A percentile compares a stretch with the other conserved stretches of the same genome.
These are phyloP conservation scores for Felis chaus DNA, from an alignment of 2,113 vertebrate species.

Conservation along the genomic window DNA sequence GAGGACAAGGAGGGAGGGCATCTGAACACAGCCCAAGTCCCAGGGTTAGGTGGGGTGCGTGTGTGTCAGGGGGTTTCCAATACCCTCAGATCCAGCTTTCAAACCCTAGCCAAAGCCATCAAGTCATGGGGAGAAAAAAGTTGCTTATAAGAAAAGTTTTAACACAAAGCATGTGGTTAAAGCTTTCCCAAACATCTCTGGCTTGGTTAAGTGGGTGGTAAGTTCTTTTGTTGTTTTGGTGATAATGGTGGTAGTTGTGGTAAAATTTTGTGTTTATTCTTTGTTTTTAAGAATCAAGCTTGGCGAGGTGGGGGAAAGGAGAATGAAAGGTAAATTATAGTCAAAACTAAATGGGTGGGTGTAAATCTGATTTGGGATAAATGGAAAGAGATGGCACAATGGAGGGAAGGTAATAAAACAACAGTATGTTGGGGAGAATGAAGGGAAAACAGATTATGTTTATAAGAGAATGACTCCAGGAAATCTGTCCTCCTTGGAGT, in stretches of 20 bases:
- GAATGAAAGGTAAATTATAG: neutral
- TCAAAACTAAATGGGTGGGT: neutral
- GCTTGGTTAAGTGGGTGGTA: neutral
- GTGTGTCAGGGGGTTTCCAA: neutral
- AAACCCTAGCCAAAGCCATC: neutral
- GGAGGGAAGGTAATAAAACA: neutral
- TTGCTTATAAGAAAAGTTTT: neutral
- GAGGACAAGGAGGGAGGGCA: neutral
- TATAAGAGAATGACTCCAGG: neutral
- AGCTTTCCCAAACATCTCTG: neutral
- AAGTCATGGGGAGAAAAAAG: neutral
- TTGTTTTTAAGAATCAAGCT: slow-evolving; percentile 1
- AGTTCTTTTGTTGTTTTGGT: neutral
- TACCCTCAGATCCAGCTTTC: neutral
- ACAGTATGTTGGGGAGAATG: neutral
- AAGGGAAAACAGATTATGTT: neutral
- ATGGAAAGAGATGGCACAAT: neutral
- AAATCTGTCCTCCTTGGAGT: neutral
- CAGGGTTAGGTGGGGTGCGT: neutral
- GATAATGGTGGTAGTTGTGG: neutral
- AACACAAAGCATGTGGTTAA: neutral
- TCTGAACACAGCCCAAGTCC: neutral
- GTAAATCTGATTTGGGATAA: neutral
- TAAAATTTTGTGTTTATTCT: neutral
- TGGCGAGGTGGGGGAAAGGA: neutral